Evolutionary conservation across 2,888 invertebrate genomes (phyloP), one percentile per base, ranked within the genome.

Genomic region (Athalia rosae): DNA sequence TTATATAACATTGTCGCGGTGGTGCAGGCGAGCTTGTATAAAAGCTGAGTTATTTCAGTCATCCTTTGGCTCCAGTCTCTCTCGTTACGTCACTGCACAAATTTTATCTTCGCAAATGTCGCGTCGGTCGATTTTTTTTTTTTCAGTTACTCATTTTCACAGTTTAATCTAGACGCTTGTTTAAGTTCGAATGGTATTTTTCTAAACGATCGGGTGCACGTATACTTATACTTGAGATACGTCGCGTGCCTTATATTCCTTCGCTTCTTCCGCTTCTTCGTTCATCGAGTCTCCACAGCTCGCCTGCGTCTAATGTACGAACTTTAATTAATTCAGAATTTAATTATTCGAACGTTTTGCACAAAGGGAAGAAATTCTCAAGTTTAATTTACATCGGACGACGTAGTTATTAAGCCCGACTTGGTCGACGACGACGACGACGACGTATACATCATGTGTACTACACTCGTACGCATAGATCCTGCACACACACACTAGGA

Each of bases 261-360:
- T 58, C 58, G 58, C 58, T 11, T 13, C n/a, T 58, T 11, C 8
- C 58, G 58, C 13, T n/a, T n/a, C 62, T 62, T 43, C 4, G 28
- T 28, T 43, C 43, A 6, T n/a, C 48, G 45, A 28, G 28, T 11
- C 7, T 50, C 7, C 50, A 50, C 11, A 50, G 8, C 7, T 9
- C 11, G 11, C 50, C 50, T 50, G 50, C 50, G 7, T 50, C 5
- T 58, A 58, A 71, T 58, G 43, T 58, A 13, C 8, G 45, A 56
- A 71, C 45, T 58, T 56, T 71, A 58, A 71, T 71, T 56, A 56
- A 71, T 71, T 71, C 71, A 58, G 56, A 58, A 71, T 71, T 71
- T 58, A 71, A 71, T 71, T 58, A 71, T 56, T 58, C 45, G 58
- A 71, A 71, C 56, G 56, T 71, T 58, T 58, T 56, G 71, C 58